Base-by-base conservation (phyloP, 2,113 vertebrate genomes). In the Coreoperca whiteheadi region DNA sequence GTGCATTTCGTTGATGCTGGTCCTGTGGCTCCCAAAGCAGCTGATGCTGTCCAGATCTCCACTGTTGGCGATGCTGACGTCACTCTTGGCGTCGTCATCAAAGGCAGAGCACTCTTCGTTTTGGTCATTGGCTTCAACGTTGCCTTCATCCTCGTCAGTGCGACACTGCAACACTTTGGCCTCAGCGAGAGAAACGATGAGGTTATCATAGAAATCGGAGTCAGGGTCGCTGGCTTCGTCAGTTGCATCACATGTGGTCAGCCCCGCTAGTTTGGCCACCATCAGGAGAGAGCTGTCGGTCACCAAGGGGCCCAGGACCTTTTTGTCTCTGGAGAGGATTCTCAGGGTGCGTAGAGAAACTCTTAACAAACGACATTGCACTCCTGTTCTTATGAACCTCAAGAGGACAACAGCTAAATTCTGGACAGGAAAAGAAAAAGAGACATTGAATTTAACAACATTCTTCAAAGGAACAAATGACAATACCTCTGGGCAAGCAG, bases 271-370 rank as follows among this genome's bases (percentile, higher is more conserved):
- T 73, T 84, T 91, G 50, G 94, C 92, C 65, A 95, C 74, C 3
- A 89, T 93, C 59, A 94, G 77, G 48, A 95, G 89, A 6, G 92
- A 82, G 2, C 46, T 32, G 88, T 95, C 94, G 0, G 92, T 94
- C 68, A 94, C 83, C 51, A 95, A 56, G 46, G 94, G 92, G n/a
- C 88, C 85, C 78, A 95, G 79, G 34, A 92, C 85, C 87, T 90
- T 93, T 53, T 94, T 92, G 85, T 95, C 94, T 77, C 94, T 88
- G 37, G 91, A 94, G 28, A 95, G 93, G 83, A 95, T 95, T 73
- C 93, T 90, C 64, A 95, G 72, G 56, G 88, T 90, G 41, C 82
- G 90, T 2, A 95, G 89, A 53, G 82, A 88, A 1, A 90, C 86
- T 71, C 74, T 91, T 60, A 94, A 46, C 65, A 94, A 79, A 32